Evolutionary conservation across 2,797 vertebrate species (phyloP), one percentile per base, ranked within the genome.

Genomic region (Pseudotriccus pelzelni): DNA sequence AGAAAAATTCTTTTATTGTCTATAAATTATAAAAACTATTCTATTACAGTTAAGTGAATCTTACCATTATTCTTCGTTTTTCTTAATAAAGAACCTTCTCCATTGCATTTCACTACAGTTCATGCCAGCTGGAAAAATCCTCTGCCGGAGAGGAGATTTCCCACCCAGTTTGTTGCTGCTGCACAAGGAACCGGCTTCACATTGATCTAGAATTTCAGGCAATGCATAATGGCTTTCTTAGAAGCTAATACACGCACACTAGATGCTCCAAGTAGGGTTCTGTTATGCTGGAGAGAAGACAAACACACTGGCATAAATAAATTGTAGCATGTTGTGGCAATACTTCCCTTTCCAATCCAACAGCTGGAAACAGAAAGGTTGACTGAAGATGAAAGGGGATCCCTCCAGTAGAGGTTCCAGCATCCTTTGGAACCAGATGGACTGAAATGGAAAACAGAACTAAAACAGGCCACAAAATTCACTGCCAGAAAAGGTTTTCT

Each of bases 341-440:
- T 43, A 16, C 10, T 0, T 53, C 59, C 59, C 30, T 89, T 93
- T 77, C 53, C 76, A 79, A 3, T 62, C 39, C 86, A 86, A 89
- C 74, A 83, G 70, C 91, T 94, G 94, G 81, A 81, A 91, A 56
- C 78, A 86, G 49, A 77, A 68, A 25, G 46, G 52, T 78, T 95
- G 86, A 89, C 34, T 87, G 81, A 86, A 79, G 52, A 89, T 90
- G 52, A 84, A 93, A 93, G 79, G 39, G 82, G 79, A 91, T 96
- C 70, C 47, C 76, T 86, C 62, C 76, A 94, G 21, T 81, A 62
- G 34, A 80, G 75, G 83, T 93, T 95, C 74, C 85, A 77, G 60
- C 73, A 81, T 94, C 59, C 41, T 77, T 93, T 59, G 32, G 67
- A 95, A 90, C 53, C 80, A 91, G 79, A 89, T 88, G 76, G 52